Evolutionary conservation across 2,888 invertebrate genomes (phyloP).

Genomic region (Mantis religiosa): DNA sequence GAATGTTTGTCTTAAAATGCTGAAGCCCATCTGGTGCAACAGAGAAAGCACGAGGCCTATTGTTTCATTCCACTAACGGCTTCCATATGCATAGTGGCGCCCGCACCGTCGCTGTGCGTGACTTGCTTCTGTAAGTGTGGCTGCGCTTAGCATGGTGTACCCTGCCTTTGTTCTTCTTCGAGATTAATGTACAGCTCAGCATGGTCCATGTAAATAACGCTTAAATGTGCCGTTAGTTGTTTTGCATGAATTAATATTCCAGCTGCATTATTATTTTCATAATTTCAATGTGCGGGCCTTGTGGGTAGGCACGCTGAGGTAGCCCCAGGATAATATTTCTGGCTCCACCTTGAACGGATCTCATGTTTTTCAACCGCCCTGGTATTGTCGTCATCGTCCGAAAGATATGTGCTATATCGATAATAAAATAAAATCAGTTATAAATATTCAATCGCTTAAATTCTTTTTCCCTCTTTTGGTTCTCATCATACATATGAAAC

Average conservation of each 20-base stretch:
- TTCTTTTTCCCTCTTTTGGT: no score
- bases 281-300: neutral
- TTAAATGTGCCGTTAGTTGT: neutral
- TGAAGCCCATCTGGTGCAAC: neutral
- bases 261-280: neutral
- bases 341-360: no score
- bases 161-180: neutral
- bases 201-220: neutral
- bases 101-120: neutral
- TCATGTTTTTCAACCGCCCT: no score
- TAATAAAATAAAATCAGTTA: no score
- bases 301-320: neutral
- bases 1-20: neutral
- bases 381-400: no score
- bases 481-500: no score
- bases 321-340: neutral
- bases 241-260: neutral
- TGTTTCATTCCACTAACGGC: neutral
- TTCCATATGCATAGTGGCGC: neutral
- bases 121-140: neutral
- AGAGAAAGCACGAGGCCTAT: neutral
- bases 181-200: neutral
- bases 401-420: no score
- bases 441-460: no score
- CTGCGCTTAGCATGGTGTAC: neutral